phyloP scores from a whole-genome alignment of 92 coral and sea anemone genomes.

The Muricea muricata region DNA sequence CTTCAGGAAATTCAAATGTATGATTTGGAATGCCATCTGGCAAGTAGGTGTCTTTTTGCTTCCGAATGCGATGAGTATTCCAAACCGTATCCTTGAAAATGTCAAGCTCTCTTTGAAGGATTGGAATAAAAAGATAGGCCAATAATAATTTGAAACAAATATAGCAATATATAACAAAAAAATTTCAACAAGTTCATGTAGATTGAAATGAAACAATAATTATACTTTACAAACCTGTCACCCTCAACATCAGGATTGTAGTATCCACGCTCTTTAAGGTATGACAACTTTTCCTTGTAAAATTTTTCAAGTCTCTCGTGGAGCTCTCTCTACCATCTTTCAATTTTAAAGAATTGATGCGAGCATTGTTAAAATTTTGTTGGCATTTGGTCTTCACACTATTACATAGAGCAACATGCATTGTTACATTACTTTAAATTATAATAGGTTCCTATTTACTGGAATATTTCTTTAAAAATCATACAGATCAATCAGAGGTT shows the following conservation, averaged over 20 bases:
- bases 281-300: neutral
- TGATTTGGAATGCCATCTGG: conserved; percentile 8
- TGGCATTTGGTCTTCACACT: too few species aligned
- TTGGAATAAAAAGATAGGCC: neutral
- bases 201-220: too few species aligned
- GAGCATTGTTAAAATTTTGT: too few species aligned
- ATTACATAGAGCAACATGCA: too few species aligned
- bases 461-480: too few species aligned
- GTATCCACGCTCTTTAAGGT: conserved; percentile 19
- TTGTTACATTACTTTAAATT: too few species aligned
- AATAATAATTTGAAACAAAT: neutral
- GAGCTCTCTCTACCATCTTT: conserved; percentile 17
- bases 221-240: conserved; percentile 6
- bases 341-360: conserved; percentile 12
- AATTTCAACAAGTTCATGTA: too few species aligned
- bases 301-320: neutral
- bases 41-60: conserved; percentile 6
- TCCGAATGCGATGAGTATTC: neutral
- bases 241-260: conserved; percentile 19
- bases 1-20: neutral
- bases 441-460: too few species aligned
- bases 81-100: neutral
- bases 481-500: too few species aligned
- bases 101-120: neutral
- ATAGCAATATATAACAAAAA: neutral